Evolutionary conservation across 2,797 vertebrate genomes (phyloP), one percentile per base, ranked within the genome.

Genomic region (Podarcis lilfordi): DNA sequence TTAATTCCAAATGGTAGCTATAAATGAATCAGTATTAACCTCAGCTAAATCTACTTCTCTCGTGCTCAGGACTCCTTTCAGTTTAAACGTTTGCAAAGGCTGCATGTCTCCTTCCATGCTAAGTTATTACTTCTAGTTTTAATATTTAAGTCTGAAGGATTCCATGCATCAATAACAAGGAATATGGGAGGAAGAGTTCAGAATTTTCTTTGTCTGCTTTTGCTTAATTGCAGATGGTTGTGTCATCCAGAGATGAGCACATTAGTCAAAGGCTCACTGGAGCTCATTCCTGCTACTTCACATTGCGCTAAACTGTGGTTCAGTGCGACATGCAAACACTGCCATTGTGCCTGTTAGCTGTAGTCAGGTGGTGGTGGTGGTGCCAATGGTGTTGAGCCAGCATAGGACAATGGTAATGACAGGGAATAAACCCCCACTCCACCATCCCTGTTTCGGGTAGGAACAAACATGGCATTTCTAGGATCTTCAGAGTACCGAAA

Each of bases 1-100:
- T 85, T 75, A 68, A 89, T 89, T 89, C 83, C 71, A 89, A 85
- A 89, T 76, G 59, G 27, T 32, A 89, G 71, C 71, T 76, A 85
- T 85, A 89, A 85, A 89, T 66, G 78, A 59, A 81, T 85, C 43
- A 64, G 43, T 78, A 81, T 76, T 80, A 76, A n/a, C n/a, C 59
- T 50, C 37, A n/a, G 8, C 40, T 75, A 68, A 75, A 68, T 43
- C n/a, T 29, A 37, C 79, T 72, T 66, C 83, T 80, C 59, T 80
- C 61, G 55, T 55, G 6, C 25, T 68, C 32, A 55, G 79, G 59
- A 37, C 21, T 89, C 19, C 35, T 11, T 37, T 32, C 15, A 4
- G 17, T 68, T 69, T 71, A 40, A 79, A 40, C 25, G 66, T 85
- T 80, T 21, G 29, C n/a, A 66, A 29, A 88, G 27, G 23, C n/a